phyloP scores from a whole-genome alignment of 2,113 vertebrate species.

The Protobothrops flavoviridis region DNA sequence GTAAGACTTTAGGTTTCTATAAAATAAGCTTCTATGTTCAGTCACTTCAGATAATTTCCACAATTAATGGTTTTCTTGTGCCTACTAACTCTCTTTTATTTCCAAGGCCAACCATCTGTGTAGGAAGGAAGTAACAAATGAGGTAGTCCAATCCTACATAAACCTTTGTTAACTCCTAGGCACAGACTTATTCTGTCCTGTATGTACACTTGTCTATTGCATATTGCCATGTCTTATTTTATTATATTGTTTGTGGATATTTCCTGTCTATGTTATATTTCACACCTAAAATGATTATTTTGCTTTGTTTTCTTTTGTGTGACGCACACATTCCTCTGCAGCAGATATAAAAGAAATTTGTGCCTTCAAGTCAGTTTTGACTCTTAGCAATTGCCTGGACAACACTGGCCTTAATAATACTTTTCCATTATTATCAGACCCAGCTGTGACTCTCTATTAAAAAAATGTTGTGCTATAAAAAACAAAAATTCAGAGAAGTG shows the following conservation, averaged over 20 bases:
- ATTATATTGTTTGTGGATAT: not conserved
- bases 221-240: not conserved
- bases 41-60: not conserved
- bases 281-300: not conserved
- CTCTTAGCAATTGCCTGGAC: not conserved
- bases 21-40: not conserved
- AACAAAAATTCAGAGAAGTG: no score
- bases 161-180: not conserved
- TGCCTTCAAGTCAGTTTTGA: not conserved
- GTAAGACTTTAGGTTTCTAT: not conserved
- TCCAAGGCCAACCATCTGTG: not conserved
- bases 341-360: not conserved
- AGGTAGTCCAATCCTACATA: not conserved
- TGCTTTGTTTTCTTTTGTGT: not conserved
- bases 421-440: not conserved
- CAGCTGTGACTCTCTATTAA: no score
- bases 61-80: not conserved
- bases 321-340: not conserved
- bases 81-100: not conserved
- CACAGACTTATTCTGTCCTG: not conserved
- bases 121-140: not conserved
- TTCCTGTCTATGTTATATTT: not conserved
- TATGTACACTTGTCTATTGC: not conserved
- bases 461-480: no score
- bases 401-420: not conserved